Evolutionary conservation across 2,888 invertebrate species (phyloP), one percentile per base, ranked within the genome.

Genomic region (Agrenia bidenticulata): DNA sequence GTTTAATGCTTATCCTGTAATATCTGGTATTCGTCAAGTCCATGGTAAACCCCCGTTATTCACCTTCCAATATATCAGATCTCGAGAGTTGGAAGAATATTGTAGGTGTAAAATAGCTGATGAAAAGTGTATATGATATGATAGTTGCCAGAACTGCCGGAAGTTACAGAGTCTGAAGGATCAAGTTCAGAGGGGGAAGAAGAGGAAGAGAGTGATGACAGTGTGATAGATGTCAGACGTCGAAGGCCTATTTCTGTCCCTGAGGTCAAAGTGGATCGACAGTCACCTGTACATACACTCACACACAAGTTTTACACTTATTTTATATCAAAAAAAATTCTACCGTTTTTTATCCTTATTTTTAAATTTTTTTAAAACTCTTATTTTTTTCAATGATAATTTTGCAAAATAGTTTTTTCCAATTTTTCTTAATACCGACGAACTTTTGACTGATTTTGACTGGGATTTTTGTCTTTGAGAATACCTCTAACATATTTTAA

Each of bases 111-210:
- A 32, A 32, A 32, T 32, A 32, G 32, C 11, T 32, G 32, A 32
- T 32, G 32, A 32, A 32, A 32, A 4, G 32, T 32, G 32, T 32
- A 32, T 32, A 32, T 32, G 32, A 32, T 32, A 45, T 45, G 45
- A 45, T 68, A 76, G 76, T 67, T 76, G 63, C 76, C 76, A 66
- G 73, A 76, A 53, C 70, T 76, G 64, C 70, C 70, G 54, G 76
- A 76, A 63, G 71, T 74, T 66, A 72, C 76, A 55, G 76, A 76
- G 64, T 73, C 74, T 50, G 75, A 75, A 63, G 75, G 65, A 50
- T 73, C 73, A 56, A 71, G 66, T 68, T 66, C 70, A 32, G 72
- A 71, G 21, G 69, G 63, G 53, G 70, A 70, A 39, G 75, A 75
- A 57, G 71, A 70, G 45, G 70, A 71, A 59, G 70, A 73, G 64